Evolutionary conservation across 2,888 invertebrate genomes (phyloP).

Genomic region (Hipparchia sbordonii): DNA sequence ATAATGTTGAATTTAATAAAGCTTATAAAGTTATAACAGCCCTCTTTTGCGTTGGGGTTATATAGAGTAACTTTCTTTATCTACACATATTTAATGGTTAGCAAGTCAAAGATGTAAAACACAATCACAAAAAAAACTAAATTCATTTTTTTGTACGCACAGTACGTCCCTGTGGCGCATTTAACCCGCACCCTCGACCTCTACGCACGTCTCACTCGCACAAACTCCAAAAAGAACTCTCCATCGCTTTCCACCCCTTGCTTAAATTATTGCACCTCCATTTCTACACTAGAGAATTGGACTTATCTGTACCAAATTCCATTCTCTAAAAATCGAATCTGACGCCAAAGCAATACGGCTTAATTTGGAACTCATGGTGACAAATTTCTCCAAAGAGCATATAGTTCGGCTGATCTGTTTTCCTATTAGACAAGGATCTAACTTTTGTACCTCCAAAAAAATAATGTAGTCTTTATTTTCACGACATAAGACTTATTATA

Average conservation of each 20-base stretch:
- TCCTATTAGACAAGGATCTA: conserved; percentile 69
- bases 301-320: conserved; percentile 49
- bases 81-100: too few species aligned
- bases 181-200: conserved; percentile 77
- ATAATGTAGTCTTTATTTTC: conserved; percentile 45
- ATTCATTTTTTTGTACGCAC: conserved; percentile 28
- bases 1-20: too few species aligned
- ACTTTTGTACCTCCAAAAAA: conserved; percentile 47
- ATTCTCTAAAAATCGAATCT: conserved; percentile 51
- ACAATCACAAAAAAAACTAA: neutral
- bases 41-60: too few species aligned
- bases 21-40: too few species aligned
- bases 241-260: conserved; percentile 81
- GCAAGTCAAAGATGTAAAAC: neutral
- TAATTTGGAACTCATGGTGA: conserved; percentile 46
- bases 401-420: conserved; percentile 61
- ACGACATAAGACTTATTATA: conserved; percentile 45
- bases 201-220: conserved; percentile 83
- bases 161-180: conserved; percentile 69
- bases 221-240: conserved; percentile 82
- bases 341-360: conserved; percentile 40
- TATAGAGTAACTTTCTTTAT: too few species aligned
- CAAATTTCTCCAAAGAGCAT: conserved; percentile 71
- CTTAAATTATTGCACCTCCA: conserved; percentile 81
- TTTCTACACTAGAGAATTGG: conserved; percentile 53